Base-by-base conservation (phyloP, 2,113 vertebrate species). In the Cynocephalus volans region DNA sequence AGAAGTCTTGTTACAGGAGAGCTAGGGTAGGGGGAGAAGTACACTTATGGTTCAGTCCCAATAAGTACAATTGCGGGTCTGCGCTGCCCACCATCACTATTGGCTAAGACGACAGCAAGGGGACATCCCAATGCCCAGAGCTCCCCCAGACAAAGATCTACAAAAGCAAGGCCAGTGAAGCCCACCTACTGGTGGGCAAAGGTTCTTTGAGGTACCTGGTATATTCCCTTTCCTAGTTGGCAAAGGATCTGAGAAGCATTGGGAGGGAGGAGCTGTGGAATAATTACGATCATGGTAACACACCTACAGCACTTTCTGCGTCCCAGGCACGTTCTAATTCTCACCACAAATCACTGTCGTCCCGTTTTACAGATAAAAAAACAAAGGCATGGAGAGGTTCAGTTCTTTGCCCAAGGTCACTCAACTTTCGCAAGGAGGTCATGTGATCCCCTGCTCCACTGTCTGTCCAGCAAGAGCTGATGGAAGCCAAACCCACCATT, bases 261-360 rank as follows among this genome's bases (percentile, higher is more conserved):
- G 3, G 12, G 36, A 67, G 23, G 67, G n/a, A 60, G 31, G 45
- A 15, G 28, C 56, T 24, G 4, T 3, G 62, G 62, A 9, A 81
- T 0, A 6, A 13, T 12, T 5, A 19, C 24, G 10, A 3, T 10
- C 82, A 6, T 0, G 45, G 67, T 18, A 31, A 17, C 36, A 12
- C 6, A 10, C 4, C 12, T 9, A 4, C 1, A 41, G 84, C 11
- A 28, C n/a, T 41, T 60, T 12, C 48, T 13, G 26, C 3, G 3
- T 26, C 24, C 52, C 12, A 24, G 13, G n/a, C 6, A 13, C 0
- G 33, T 26, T 75, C 60, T 60, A 54, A 60, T 8, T 33, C 26
- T 81, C 23, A 60, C 72, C 77, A 60, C 31, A 56, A 54, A 45
- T 12, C 64, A 33, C 36, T 0, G 3, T 6, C 50, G 19, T 36